A percentile compares a stretch with the other conserved stretches of the same genome.
phyloP scores from a whole-genome alignment of 2,113 vertebrate genomes.

The Microtus pennsylvanicus region DNA sequence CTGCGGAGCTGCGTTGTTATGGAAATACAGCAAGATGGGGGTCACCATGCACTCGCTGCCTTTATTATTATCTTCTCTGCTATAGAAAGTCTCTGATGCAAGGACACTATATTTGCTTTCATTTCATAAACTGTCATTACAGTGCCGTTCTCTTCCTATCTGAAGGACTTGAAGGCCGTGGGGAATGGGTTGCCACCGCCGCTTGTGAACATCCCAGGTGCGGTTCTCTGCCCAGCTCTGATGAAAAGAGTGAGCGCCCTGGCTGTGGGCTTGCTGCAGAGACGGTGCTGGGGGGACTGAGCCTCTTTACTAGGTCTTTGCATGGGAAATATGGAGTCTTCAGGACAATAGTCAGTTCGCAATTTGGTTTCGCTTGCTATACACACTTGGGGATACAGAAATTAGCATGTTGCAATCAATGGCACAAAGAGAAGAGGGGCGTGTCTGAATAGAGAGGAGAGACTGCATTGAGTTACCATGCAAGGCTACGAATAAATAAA shows the following conservation, averaged over 20 bases:
- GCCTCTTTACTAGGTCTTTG: not conserved
- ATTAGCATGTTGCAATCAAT: not conserved
- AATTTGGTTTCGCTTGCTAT: not conserved
- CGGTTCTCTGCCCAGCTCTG: slow-evolving; percentile 77
- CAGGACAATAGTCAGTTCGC: not conserved
- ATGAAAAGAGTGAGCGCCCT: slow-evolving; percentile 58
- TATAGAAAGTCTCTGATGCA: slow-evolving; percentile 83
- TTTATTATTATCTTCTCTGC: slow-evolving; percentile 84
- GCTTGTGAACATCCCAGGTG: slow-evolving; percentile 79
- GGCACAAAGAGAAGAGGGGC: not conserved
- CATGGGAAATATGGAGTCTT: not conserved
- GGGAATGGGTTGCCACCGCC: slow-evolving; percentile 82
- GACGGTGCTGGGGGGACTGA: not conserved
- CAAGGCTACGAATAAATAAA: not conserved
- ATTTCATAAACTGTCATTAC: slow-evolving; percentile 85
- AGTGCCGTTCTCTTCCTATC: slow-evolving; percentile 85
- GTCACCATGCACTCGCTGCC: slow-evolving; percentile 81
- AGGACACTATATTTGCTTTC: slow-evolving; percentile 88
- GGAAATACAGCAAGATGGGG: slow-evolving; percentile 81
- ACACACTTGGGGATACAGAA: slow-evolving; percentile 21
- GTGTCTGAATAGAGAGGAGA: not conserved
- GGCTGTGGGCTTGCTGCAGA: slow-evolving; percentile 49
- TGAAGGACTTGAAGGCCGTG: slow-evolving; percentile 86
- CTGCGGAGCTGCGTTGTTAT: slow-evolving; percentile 76
- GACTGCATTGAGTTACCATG: not conserved